Conservation (phyloP, 2,797 vertebrate species). For the Gymnoscopelus microlampas region DNA sequence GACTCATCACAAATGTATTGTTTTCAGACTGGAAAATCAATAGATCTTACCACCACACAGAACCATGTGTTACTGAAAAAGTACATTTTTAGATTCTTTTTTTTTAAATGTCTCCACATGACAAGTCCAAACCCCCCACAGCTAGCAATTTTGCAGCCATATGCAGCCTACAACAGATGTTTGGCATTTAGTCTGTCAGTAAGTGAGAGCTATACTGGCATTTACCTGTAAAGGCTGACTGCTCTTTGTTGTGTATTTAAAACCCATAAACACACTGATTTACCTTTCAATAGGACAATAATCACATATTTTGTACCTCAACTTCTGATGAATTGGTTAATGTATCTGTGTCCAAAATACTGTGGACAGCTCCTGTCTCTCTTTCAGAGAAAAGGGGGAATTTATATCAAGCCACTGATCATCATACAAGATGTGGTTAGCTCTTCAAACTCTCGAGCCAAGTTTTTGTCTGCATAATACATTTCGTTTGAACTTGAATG, state of each 20-base stretch:
- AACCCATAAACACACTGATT: background rate
- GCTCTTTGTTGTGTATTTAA: background rate
- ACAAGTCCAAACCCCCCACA: constrained; percentile 10
- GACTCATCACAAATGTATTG: constrained; percentile 5
- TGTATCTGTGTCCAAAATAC: background rate
- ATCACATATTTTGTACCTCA: background rate
- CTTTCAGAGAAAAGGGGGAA: background rate
- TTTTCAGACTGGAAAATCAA: constrained; percentile 8
- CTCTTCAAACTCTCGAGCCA: background rate
- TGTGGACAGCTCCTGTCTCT: background rate
- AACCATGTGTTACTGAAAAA: constrained; percentile 1
- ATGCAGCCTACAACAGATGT: constrained; percentile 4
- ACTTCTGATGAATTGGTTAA: background rate
- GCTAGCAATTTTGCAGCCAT: background rate
- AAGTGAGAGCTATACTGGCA: background rate
- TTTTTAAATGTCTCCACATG: background rate
- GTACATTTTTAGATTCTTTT: background rate
- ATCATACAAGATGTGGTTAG: background rate
- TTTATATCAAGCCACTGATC: background rate
- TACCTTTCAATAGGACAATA: background rate
- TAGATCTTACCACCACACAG: background rate
- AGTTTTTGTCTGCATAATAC: background rate
- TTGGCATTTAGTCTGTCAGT: background rate
- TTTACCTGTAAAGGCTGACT: background rate
- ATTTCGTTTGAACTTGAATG: background rate